Evolutionary conservation across 1,140 invertebrate species (phyloP).

Genomic region (Monomorium pharaonis): DNA sequence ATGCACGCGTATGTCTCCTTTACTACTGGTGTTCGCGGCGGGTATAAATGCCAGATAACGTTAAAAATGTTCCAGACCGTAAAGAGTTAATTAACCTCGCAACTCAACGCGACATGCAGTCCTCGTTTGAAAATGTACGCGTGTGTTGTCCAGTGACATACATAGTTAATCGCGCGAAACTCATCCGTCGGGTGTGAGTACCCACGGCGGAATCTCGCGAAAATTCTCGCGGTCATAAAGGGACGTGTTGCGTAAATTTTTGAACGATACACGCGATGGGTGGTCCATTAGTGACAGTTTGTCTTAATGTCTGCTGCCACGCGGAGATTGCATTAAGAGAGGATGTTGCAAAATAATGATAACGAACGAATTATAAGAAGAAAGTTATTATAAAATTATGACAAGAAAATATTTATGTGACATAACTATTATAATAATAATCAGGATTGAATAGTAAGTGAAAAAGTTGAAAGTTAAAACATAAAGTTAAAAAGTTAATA

Average conservation of each 20-base stretch:
- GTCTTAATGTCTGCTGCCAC: neutral
- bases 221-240: slow-evolving; percentile 15
- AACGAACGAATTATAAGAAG: neutral
- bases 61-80: slow-evolving; percentile 30
- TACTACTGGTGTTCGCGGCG: neutral
- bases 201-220: neutral
- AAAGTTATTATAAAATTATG: neutral
- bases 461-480: too few species aligned
- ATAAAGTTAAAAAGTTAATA: too few species aligned
- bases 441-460: too few species aligned
- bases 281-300: neutral
- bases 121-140: slow-evolving; percentile 8
- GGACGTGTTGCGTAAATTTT: neutral
- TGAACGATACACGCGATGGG: too few species aligned
- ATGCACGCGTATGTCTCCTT: slow-evolving; percentile 4
- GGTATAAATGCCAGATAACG: neutral
- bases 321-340: neutral
- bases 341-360: neutral
- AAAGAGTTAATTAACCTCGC: slow-evolving; percentile 47
- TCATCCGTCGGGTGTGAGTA: neutral
- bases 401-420: too few species aligned
- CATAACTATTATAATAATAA: too few species aligned
- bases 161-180: slow-evolving; percentile 48
- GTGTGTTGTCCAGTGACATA: slow-evolving; percentile 17
- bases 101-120: neutral